Percentiles rank a stretch among this genome's conserved stretches.
phyloP scores from a whole-genome alignment of 1,140 invertebrate genomes.

The Alviniconcha marisindica region DNA sequence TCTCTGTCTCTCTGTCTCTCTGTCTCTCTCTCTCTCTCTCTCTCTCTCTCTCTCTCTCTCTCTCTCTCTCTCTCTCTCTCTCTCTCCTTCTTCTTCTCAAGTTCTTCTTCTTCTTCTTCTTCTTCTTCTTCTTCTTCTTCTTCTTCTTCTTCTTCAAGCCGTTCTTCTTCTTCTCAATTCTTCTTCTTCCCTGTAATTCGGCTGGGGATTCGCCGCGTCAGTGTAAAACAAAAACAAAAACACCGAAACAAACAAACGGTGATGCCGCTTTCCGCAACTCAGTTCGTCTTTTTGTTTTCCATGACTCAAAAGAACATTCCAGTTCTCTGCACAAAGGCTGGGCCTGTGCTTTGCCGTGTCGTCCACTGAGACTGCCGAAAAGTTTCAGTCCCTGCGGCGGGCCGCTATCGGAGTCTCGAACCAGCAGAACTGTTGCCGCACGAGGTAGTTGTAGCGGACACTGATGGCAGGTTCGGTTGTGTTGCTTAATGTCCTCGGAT shows the following conservation, averaged over 20 bases:
- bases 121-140: too few species aligned
- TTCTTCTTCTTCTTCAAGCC: not conserved
- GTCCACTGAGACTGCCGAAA: not conserved
- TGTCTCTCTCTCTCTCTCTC: not conserved
- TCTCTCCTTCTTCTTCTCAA: not conserved
- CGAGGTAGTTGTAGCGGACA: too few species aligned
- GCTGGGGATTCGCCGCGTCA: too few species aligned
- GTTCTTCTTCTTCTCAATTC: not conserved
- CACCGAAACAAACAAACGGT: too few species aligned
- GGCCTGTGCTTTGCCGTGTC: not conserved
- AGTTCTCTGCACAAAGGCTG: not conserved
- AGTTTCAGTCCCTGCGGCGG: too few species aligned
- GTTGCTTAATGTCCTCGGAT: too few species aligned
- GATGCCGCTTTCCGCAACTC: not conserved
- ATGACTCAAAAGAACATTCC: not conserved
- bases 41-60: not conserved
- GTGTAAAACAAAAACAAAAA: too few species aligned
- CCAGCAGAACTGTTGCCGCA: too few species aligned
- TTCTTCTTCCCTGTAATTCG: not conserved
- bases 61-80: not conserved
- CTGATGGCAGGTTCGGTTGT: too few species aligned
- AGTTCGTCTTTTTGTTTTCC: not conserved
- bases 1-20: not conserved
- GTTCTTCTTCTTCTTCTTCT: not conserved
- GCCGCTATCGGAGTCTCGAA: too few species aligned